phyloP scores from a whole-genome alignment of 2,113 vertebrate species.

The Falcunculus frontatus region DNA sequence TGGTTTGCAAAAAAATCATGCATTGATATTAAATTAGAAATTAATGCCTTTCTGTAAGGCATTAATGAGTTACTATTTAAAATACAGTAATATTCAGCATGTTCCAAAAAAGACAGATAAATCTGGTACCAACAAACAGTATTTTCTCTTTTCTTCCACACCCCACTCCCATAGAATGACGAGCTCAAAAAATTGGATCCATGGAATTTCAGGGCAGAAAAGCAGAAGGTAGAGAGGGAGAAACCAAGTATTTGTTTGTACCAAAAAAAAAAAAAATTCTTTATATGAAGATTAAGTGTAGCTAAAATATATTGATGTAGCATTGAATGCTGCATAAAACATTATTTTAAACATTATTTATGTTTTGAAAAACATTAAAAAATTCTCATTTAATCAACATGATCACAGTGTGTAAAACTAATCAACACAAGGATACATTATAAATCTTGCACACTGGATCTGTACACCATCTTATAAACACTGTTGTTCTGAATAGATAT shows the following conservation, averaged over 20 bases:
- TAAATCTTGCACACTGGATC: not conserved
- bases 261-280: not conserved
- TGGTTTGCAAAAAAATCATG: not conserved
- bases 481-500: not conserved
- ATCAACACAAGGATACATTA: not conserved
- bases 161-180: not conserved
- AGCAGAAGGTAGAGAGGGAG: not conserved
- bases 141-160: not conserved
- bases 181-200: not conserved
- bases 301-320: not conserved
- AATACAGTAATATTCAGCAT: not conserved
- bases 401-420: not conserved
- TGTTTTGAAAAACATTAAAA: not conserved
- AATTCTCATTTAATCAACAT: not conserved
- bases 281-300: not conserved
- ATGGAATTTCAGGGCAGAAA: not conserved
- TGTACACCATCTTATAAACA: not conserved
- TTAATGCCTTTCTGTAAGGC: not conserved
- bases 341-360: too few species aligned
- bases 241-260: not conserved
- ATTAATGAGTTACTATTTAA: not conserved
- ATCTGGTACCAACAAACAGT: not conserved
- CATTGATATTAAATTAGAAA: not conserved
- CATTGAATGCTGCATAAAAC: not conserved
- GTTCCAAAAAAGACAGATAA: not conserved